A percentile compares a stretch with the other conserved stretches of the same genome.
Evolutionary conservation across 1,140 invertebrate species (phyloP).

Genomic region (Drosophila kurseongensis): DNA sequence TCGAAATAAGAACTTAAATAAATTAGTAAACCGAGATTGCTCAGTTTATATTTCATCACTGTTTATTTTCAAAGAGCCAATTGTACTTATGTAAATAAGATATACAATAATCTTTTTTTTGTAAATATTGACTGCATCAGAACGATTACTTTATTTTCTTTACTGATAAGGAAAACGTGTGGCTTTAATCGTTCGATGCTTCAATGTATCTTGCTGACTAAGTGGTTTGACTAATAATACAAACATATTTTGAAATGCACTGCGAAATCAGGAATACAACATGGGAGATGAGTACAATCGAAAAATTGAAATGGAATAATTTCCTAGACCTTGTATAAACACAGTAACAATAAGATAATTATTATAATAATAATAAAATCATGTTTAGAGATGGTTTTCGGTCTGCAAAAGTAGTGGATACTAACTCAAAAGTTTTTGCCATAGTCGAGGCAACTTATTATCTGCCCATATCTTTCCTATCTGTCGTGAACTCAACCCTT

Average conservation of each 20-base stretch:
- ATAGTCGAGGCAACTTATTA: constrained; percentile 12
- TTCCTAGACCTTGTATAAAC: not conserved
- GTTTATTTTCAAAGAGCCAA: not conserved
- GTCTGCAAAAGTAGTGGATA: not conserved
- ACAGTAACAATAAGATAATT: too few relatives aligned
- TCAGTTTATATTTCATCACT: not conserved
- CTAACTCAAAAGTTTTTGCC: not conserved
- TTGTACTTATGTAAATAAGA: not conserved
- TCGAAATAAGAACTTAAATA: too few relatives aligned
- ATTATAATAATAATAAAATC: not conserved
- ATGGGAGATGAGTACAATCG: not conserved
- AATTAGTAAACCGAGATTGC: not conserved
- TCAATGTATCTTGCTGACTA: constrained; percentile 5
- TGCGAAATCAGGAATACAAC: too few relatives aligned
- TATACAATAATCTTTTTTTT: constrained; percentile 14
- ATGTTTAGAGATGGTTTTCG: not conserved
- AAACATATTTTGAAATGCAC: not conserved
- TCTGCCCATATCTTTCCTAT: constrained; percentile 32
- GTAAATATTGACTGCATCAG: constrained; percentile 28
- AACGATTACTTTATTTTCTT: constrained; percentile 11
- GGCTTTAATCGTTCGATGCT: constrained; percentile 11
- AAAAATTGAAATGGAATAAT: not conserved
- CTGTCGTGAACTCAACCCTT: constrained; percentile 35
- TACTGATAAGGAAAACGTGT: constrained; percentile 31
- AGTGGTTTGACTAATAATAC: constrained; percentile 1